phyloP scores from a whole-genome alignment of 2,888 invertebrate species.

The Sphinx pinastri region DNA sequence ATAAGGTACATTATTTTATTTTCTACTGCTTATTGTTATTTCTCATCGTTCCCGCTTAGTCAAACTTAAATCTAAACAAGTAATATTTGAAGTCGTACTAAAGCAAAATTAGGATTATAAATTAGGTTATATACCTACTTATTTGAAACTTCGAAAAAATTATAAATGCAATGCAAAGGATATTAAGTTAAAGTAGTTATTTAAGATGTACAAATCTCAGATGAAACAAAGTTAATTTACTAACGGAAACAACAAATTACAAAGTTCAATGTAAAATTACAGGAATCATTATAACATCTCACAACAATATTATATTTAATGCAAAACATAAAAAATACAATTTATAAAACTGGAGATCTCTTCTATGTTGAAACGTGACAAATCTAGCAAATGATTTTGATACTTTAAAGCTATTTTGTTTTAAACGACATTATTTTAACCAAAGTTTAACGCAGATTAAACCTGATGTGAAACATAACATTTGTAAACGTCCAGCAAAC shows the following conservation, averaged over 20 bases:
- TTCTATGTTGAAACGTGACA: background rate
- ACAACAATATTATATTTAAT: background rate
- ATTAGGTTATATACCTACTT: too few species aligned
- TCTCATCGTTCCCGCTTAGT: background rate
- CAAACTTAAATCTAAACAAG: background rate
- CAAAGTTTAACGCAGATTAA: background rate
- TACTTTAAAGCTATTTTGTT: background rate
- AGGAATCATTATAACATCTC: background rate
- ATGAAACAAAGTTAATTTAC: too few species aligned
- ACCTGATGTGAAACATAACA: background rate
- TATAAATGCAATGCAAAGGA: too few species aligned
- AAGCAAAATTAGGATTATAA: background rate
- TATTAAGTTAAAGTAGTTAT: too few species aligned
- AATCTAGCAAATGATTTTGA: background rate
- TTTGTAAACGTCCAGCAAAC: background rate
- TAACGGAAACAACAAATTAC: too few species aligned
- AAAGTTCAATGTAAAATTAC: too few species aligned
- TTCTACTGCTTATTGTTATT: background rate
- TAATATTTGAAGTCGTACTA: background rate
- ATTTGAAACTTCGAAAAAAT: too few species aligned
- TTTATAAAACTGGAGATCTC: background rate
- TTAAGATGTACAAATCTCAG: too few species aligned
- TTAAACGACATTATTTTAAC: background rate
- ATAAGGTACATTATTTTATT: constrained; percentile 3
- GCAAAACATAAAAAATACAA: background rate